Evolutionary conservation across 1,140 invertebrate species (phyloP), one percentile per base, ranked within the genome.

Genomic region (Pogonomyrmex californicus): DNA sequence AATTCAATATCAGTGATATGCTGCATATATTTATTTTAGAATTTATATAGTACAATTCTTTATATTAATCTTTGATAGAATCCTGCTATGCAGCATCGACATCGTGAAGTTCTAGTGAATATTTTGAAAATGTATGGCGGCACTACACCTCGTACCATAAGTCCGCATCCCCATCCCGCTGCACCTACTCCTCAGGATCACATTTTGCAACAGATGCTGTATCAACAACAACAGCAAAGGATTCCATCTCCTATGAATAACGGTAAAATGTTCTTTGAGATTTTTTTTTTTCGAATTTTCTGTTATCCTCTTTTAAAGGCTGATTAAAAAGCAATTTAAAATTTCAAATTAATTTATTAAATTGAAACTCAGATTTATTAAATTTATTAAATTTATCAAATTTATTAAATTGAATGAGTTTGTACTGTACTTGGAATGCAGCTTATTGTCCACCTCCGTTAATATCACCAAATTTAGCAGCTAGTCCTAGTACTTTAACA

Each of bases 31-130:
- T 47, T 51, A 14, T 44, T 70, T 33, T 4, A 33, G 49, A 58
- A 10, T 47, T 41, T 86, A 47, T 33, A 65, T 60, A 75, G 23
- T 51, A 65, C 65, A 76, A 47, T 78, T 86, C 47, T 87, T n/a
- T 44, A 47, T 12, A 68, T 86, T 47, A 54, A 66, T 86, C 62
- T 63, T 82, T 49, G 2, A 66, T 91, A 96, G 94, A 98, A 97
- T 94, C 97, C 97, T 0, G 97, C 96, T 12, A 96, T 97, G 95
- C 97, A 97, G 90, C 96, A 96, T 91, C 96, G 96, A 23, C 97
- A 98, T 88, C 96, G 97, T 54, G 97, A 98, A 86, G 95, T 98
- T 82, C 95, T 98, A 82, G 95, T 96, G 47, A 96, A 96, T 63
- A 97, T 98, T 86, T 93, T 97, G 44, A 97, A 97, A 90, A 92